phyloP scores from a whole-genome alignment of 2,113 vertebrate genomes.

The Elanoides forficatus region DNA sequence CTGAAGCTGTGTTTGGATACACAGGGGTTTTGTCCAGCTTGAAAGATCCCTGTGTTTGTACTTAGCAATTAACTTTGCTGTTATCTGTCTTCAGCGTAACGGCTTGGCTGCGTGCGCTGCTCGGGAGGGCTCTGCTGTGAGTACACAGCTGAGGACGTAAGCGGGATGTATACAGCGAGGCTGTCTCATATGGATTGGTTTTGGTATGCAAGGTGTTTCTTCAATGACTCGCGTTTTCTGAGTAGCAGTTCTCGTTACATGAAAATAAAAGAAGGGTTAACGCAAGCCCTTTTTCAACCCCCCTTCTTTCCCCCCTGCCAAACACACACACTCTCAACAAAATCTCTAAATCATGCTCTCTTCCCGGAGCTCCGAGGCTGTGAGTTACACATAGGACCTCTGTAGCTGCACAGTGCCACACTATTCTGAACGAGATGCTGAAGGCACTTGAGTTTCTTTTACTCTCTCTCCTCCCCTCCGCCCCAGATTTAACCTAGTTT shows the following conservation, averaged over 20 bases:
- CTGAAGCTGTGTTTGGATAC: neutral
- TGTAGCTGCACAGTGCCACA: slow-evolving; percentile 42
- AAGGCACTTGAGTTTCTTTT: slow-evolving; percentile 66
- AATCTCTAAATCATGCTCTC: slow-evolving; percentile 48
- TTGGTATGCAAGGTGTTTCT: slow-evolving; percentile 2
- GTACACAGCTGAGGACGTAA: neutral
- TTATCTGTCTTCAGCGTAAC: neutral
- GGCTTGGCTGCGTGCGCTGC: neutral
- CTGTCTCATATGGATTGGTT: neutral
- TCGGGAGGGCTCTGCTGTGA: neutral
- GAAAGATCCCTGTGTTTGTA: slow-evolving; percentile 25
- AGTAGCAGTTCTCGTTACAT: neutral
- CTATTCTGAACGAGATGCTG: slow-evolving; percentile 62
- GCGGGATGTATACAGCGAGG: neutral
- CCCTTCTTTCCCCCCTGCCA: neutral
- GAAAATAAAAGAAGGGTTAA: slow-evolving; percentile 50
- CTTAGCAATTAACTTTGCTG: neutral
- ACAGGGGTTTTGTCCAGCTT: neutral
- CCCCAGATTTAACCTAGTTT: slow-evolving; percentile 72
- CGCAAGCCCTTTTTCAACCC: neutral
- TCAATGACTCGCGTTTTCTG: neutral
- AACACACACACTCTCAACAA: slow-evolving; percentile 15
- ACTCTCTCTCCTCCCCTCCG: slow-evolving; percentile 47
- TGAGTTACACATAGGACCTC: slow-evolving; percentile 49
- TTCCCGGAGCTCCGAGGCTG: slow-evolving; percentile 10